Base-by-base conservation (phyloP, 1,140 invertebrate species). In the Drosophila parabipectinata region DNA sequence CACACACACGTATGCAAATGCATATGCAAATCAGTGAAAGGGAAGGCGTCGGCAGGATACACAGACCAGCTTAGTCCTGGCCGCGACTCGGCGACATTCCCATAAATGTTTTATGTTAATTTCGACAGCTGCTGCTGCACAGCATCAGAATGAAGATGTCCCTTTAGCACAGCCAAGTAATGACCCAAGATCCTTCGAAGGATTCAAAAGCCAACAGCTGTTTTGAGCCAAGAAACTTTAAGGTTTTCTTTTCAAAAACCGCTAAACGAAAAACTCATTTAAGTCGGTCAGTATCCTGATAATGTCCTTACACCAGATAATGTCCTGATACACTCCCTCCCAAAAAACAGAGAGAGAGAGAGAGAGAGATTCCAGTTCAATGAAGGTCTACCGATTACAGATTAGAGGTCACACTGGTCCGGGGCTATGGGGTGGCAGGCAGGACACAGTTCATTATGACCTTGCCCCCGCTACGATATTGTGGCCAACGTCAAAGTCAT, bases 91-190 rank as follows among this genome's bases (percentile, higher is more conserved):
- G 44, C 71, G 69, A 67, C 79, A 83, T 75, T 84, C 63, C 59
- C 80, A 79, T 84, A 84, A 84, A 84, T 84, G 72, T 77, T 84
- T 84, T 77, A 84, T 84, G 76, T 84, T 84, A 84, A 84, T 84
- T 77, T 77, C 51, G 57, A 60, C 58, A 68, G 68, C 61, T 62
- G 14, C 53, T 55, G 37, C 45, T 21, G 21, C 21, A 21, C 21
- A 21, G 44, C 50, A 30, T 12, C n/a, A 52, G 58, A 10, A 47
- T 51, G 15, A 67, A 67, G 63, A 45, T 50, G 61, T 30, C 66
- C 52, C 24, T 7, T 9, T 48, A 54, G 6, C 26, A 7, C 26
- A 5, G 21, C 34, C 10, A 45, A 30, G 66, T 68, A 50, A 68
- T 51, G 62, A 2, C 41, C 41, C 62, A 63, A 30, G 59, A 67